Percentiles rank a stretch among this genome's conserved stretches.
Evolutionary conservation across 1,140 invertebrate species (phyloP).

Genomic region (Diorhabda elongata): DNA sequence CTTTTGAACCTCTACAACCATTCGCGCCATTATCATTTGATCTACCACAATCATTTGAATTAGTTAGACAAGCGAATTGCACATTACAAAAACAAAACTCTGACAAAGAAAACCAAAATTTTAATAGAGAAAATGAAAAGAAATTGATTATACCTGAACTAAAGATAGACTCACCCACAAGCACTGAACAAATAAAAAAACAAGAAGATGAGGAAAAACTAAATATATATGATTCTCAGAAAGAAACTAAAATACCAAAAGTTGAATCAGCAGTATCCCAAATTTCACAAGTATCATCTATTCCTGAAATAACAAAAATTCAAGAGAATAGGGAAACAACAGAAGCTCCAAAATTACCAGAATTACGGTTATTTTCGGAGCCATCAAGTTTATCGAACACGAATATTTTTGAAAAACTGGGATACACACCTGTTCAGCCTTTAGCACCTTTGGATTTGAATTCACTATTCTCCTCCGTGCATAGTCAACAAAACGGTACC

Average conservation of each 20-base stretch:
- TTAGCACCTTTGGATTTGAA: slow-evolving; percentile 21
- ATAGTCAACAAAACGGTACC: slow-evolving; percentile 9
- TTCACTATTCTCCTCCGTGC: slow-evolving; percentile 4
- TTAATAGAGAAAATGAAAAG: background rate
- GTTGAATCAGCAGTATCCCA: background rate
- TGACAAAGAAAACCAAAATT: background rate
- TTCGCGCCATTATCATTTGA: slow-evolving; percentile 38
- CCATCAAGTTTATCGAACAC: background rate
- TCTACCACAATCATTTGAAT: slow-evolving; percentile 36
- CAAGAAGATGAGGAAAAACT: background rate
- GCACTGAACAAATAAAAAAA: background rate
- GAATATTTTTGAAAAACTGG: slow-evolving; percentile 7
- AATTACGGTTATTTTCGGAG: background rate
- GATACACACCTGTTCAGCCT: slow-evolving; percentile 24
- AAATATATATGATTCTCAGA: background rate
- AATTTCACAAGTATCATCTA: too few species aligned
- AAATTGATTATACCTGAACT: background rate
- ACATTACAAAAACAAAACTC: background rate
- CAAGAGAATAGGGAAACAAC: background rate
- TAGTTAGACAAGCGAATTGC: slow-evolving; percentile 33
- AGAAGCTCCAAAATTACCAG: background rate
- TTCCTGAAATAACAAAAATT: background rate
- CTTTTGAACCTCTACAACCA: slow-evolving; percentile 33
- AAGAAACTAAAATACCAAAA: background rate
- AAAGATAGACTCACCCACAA: background rate